Evolutionary conservation across 2,797 vertebrate genomes (phyloP).

Genomic region (Diplodus puntazzo): DNA sequence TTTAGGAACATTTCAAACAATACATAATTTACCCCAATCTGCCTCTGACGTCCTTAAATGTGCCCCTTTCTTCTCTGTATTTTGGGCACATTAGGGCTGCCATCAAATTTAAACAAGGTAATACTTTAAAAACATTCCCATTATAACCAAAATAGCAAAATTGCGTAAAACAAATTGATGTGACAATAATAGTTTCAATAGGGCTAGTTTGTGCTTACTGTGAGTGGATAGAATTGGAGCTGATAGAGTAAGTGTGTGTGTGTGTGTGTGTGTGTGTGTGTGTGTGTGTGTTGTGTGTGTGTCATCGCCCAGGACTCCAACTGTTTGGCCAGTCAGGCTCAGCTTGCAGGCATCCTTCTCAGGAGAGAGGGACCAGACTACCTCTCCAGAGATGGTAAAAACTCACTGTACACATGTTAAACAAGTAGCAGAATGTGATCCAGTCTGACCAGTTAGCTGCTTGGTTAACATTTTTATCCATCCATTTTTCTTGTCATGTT

Average conservation of each 20-base stretch:
- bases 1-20: background rate
- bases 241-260: background rate
- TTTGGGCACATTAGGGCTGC: background rate
- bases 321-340: slow-evolving; percentile 93
- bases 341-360: slow-evolving; percentile 90
- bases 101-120: background rate
- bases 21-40: background rate
- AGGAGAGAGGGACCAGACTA: slow-evolving; percentile 94
- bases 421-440: background rate
- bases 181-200: background rate
- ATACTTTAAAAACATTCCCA: too few relatives aligned
- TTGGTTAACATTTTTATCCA: background rate
- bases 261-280: slow-evolving; percentile 1
- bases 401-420: background rate
- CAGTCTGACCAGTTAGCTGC: background rate
- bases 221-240: background rate
- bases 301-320: slow-evolving; percentile 87
- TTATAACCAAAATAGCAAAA: slow-evolving; percentile 1
- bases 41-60: background rate
- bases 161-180: background rate
- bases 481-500: background rate
- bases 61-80: slow-evolving; percentile 8
- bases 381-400: slow-evolving; percentile 91
- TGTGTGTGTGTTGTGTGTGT: slow-evolving; percentile 7
- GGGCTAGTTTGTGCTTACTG: background rate